Base-by-base conservation (phyloP, 2,113 vertebrate species). In the Beaufortia kweichowensis region DNA sequence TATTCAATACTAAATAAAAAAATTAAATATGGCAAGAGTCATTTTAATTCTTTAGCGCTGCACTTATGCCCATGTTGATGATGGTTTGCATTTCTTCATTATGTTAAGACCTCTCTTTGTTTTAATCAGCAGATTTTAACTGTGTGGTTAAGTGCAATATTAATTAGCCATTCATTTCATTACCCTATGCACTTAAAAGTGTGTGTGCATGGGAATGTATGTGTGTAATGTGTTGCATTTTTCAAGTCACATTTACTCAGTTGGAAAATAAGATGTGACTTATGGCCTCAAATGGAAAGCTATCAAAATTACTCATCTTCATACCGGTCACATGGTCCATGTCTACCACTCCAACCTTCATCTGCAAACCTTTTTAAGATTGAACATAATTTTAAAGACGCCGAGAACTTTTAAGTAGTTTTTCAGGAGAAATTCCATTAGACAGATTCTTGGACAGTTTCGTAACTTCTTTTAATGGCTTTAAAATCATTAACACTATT, bases 231-330 rank as follows among this genome's bases (percentile, higher is more conserved):
- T 39, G 8, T 24, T 76, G 69, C 24, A 66, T 78, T 82, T 80
- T 24, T n/a, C n/a, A 55, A 79, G 48, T 43, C 39, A 48, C 24
- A 11, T 62, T 74, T 24, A 76, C 62, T 75, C 53, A 53, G n/a
- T 77, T 50, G 33, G 61, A 75, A 81, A 75, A 81, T 79, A 63
- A 81, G 63, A 81, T 46, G 12, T 77, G 81, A 80, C 43, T 78
- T 31, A 67, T 23, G 19, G 68, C 64, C 62, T 78, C 64, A 74
- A 29, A 80, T 68, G 62, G 59, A 79, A 57, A 53, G 50, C 43
- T 68, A 63, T 79, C 62, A 57, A 59, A 79, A 69, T 72, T n/a
- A 80, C 67, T 83, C 62, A 75, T 62, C 64, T 48, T 59, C 39
- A 28, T 61, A 56, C 80, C 55, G 26, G 61, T 57, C 70, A 43